Percentiles rank a stretch among this genome's conserved stretches.
Evolutionary conservation across 64 coral and sea anemone species (phyloP).

Genomic region (Exaiptasia diaphana): DNA sequence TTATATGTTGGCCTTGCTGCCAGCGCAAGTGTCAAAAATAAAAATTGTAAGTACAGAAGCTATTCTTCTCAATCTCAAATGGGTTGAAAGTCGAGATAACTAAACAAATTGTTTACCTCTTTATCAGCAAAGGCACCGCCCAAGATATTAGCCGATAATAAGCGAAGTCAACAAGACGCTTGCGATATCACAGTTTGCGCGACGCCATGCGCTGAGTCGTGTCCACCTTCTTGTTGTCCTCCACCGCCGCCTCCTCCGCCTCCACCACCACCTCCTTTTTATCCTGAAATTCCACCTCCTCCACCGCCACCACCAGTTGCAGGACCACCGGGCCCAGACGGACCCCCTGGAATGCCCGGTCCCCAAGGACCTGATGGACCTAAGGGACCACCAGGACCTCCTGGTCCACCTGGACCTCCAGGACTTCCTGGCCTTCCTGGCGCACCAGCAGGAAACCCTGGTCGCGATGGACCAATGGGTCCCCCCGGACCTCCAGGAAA

Average conservation of each 20-base stretch:
- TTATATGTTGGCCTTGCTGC: too few relatives aligned
- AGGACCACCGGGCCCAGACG: conserved; percentile 78
- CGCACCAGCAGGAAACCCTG: conserved; percentile 58
- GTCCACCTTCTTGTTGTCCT: conserved; percentile 20
- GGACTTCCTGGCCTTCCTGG: conserved; percentile 79
- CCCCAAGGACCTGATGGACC: conserved; percentile 81
- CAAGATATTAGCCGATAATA: too few relatives aligned
- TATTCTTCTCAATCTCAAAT: too few relatives aligned
- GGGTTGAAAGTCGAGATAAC: too few relatives aligned
- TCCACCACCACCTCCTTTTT: conserved; percentile 46
- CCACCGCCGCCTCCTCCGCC: neutral
- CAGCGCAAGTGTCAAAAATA: too few relatives aligned
- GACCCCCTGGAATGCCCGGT: conserved; percentile 74
- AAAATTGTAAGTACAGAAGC: too few relatives aligned
- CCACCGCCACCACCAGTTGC: conserved; percentile 72
- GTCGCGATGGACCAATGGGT: conserved; percentile 45
- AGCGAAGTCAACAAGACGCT: too few relatives aligned
- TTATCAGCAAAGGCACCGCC: too few relatives aligned
- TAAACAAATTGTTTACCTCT: too few relatives aligned
- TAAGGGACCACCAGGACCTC: conserved; percentile 72
- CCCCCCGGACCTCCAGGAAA: conserved; percentile 74
- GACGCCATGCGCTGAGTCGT: conserved; percentile 21
- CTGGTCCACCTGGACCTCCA: conserved; percentile 65
- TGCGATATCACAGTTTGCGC: conserved; percentile 28
- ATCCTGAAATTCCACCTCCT: conserved; percentile 59